phyloP scores from a whole-genome alignment of 1,140 invertebrate genomes.

The Bombyx mori region DNA sequence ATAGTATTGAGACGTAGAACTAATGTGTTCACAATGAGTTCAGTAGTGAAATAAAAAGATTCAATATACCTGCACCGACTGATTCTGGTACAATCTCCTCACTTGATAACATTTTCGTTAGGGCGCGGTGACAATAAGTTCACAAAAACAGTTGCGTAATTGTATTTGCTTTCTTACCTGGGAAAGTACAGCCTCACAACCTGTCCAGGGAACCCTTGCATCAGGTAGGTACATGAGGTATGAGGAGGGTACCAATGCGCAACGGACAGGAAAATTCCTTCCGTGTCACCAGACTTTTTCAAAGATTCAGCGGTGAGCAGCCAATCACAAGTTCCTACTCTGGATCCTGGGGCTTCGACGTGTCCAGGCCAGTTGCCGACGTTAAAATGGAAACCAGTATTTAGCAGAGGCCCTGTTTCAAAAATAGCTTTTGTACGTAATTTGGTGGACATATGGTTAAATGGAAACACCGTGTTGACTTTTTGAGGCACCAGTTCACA shows the following conservation, averaged over 20 bases:
- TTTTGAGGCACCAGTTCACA: too few relatives aligned
- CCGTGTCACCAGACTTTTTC: slow-evolving; percentile 80
- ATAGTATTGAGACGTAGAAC: too few relatives aligned
- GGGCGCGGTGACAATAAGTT: too few relatives aligned
- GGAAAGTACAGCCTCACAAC: slow-evolving; percentile 90
- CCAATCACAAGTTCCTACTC: slow-evolving; percentile 90
- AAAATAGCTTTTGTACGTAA: too few relatives aligned
- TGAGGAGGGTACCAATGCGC: slow-evolving; percentile 94
- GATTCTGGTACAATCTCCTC: too few relatives aligned
- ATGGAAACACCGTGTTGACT: too few relatives aligned
- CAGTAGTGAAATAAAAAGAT: too few relatives aligned
- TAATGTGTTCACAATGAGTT: too few relatives aligned
- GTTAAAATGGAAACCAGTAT: slow-evolving; percentile 94
- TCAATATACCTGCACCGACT: too few relatives aligned
- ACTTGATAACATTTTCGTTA: too few relatives aligned
- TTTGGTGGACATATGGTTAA: too few relatives aligned
- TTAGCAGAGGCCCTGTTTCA: slow-evolving; percentile 81
- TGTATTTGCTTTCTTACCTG: slow-evolving; percentile 67
- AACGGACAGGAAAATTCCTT: slow-evolving; percentile 90
- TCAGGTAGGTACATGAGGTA: slow-evolving; percentile 90
- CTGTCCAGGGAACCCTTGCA: slow-evolving; percentile 86
- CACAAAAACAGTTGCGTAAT: too few relatives aligned
- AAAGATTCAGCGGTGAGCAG: slow-evolving; percentile 85
- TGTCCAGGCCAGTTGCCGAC: slow-evolving; percentile 93
- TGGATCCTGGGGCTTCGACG: slow-evolving; percentile 86